Base-by-base conservation (phyloP, 2,113 vertebrate genomes). In the Alces alces region DNA sequence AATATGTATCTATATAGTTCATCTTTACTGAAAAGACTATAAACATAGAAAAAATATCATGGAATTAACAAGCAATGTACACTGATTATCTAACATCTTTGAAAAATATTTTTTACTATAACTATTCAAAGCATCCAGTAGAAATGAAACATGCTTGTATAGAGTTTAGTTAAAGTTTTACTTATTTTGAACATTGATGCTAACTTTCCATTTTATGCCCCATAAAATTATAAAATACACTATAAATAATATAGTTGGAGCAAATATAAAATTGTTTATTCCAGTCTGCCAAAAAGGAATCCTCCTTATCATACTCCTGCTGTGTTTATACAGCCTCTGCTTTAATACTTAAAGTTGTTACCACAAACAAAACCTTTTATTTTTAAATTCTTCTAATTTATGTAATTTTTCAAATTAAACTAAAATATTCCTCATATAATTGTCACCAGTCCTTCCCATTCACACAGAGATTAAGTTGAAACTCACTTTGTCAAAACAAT, bases 1-100 rank as follows among this genome's bases (percentile, higher is more conserved):
- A 92, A 91, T 97, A 89, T 97, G 21, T 14, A 89, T 93, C 19
- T 76, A 27, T 39, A 93, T 23, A 93, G 19, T 70, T 93, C 14
- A 73, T 84, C n/a, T 70, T 94, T 84, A 91, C 43, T 89, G 52
- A 45, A 96, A 92, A 80, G 21, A 93, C 43, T 82, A n/a, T 90
- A 91, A 80, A 79, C 6, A 58, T 43, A 86, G 30, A 10, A 36
- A 86, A 33, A 76, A 80, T 15, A 28, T 9, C 30, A 47, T 85
- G 16, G 2, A 94, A 89, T 95, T 93, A 93, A 73, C 27, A 94
- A 91, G 92, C 28, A 89, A 85, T 15, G 60, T 33, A 52, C 28
- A 58, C 47, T 95, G 89, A 96, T 84, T 89, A 57, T 10, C 2
- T 78, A 78, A 66, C 2, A 70, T 87, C 43, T 83, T 33, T 79